Base-by-base conservation (phyloP, 2,113 vertebrate genomes). In the Ameiurus melas region DNA sequence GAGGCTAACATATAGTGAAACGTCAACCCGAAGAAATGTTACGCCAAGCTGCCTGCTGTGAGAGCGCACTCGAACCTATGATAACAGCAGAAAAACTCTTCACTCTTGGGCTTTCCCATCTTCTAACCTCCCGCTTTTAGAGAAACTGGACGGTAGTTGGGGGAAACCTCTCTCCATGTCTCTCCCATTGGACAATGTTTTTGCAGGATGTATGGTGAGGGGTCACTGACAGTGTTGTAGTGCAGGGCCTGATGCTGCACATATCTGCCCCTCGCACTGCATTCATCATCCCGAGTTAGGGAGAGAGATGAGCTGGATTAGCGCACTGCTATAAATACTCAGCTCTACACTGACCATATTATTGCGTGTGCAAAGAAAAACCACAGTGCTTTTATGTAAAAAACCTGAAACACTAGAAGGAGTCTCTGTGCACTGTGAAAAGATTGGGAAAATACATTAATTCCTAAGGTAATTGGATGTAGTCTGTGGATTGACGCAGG, bases 221-320 rank as follows among this genome's bases (percentile, higher is more conserved):
- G 86, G 58, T 80, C 36, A 36, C 16, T 83, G 90, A 90, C 88
- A 89, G 75, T 89, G 90, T 89, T 87, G 82, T 66, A 90, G 57
- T 58, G 19, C 75, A 81, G 87, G 82, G 85, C 75, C 85, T 77
- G 86, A 51, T 71, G 27, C 75, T 85, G 87, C 80, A 88, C 43
- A 60, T 55, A 83, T 58, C 68, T n/a, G 33, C 68, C 57, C 20
- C 55, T 22, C 33, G 43, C 55, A 51, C 58, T 62, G 25, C 85
- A 87, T 89, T 70, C 51, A 82, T 89, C 83, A 89, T 62, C n/a
- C 66, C 39, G 62, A 55, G 13, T 79, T 55, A 53, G 39, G n/a
- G 66, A 86, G 57, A 83, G 62, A 77, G 73, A 86, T 51, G 39
- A 79, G 73, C 85, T 14, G 20, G 47, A 79, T 86, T 86, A 79